Evolutionary conservation across 2,888 invertebrate genomes (phyloP), one percentile per base, ranked within the genome.

Genomic region (Exephanes ischioxanthus): DNA sequence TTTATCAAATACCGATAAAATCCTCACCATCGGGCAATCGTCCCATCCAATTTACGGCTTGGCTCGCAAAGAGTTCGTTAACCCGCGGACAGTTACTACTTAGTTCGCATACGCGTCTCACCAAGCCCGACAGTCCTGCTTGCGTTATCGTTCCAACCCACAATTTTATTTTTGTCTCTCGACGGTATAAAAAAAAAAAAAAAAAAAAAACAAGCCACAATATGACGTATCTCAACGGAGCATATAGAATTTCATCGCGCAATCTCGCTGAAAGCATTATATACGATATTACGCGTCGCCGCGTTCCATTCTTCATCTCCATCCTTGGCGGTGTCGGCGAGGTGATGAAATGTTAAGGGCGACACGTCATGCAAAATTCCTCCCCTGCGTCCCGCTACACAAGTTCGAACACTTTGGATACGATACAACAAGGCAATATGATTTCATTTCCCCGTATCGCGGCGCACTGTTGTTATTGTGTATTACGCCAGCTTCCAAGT

Each of bases 231-330:
- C 37, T 26, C 9, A 37, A 11, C 61, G 33, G 9, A 33, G 68
- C 61, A 58, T 80, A 67, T 78, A 63, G 63, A 82, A 88, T 88
- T 86, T 67, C 87, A 55, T 80, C 85, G 72, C 26, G 89, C 87
- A 87, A 90, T 90, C 87, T 87, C 83, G 87, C 85, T 87, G 84
- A 89, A 85, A 90, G 90, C 86, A 75, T 58, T 81, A 83, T 70
- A 76, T 76, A 68, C 61, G 41, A 83, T 68, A 37, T 73, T 51
- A 2, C 72, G 37, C 48, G 55, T 58, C 55, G 53, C 71, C 45
- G n/a, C 45, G 68, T 72, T 75, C 72, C 63, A 83, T 86, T 83
- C 71, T 81, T 80, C 72, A 53, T 83, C 81, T 33, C 22, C 78
- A 61, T 45, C 30, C 37, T 11, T 26, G 30, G 55, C 30, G 6